A percentile compares a stretch with the other conserved stretches of the same genome.
These are phyloP conservation scores for Odocoileus hemionus DNA, from an alignment of 2,113 vertebrate species.

Conservation along the genomic window DNA sequence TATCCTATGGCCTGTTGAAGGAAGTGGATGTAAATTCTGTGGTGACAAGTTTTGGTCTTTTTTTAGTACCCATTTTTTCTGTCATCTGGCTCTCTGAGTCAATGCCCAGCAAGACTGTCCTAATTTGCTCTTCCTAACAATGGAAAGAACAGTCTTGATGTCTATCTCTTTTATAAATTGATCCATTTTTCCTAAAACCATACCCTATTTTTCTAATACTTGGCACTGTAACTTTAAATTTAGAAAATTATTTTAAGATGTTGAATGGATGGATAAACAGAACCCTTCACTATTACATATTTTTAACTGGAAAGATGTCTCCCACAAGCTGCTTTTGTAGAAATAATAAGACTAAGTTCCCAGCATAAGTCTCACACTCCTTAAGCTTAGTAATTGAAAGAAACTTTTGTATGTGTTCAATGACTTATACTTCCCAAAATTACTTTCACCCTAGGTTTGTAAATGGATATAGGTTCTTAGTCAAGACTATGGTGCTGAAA, in stretches of 20 bases:
- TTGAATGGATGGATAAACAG: neutral
- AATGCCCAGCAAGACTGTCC: conserved; percentile 43
- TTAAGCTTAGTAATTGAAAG: neutral
- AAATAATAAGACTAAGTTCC: conserved; percentile 3
- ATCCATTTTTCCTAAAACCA: conserved; percentile 33
- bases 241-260: neutral
- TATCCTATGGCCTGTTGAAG: neutral
- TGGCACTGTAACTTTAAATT: conserved; percentile 14
- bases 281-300: neutral
- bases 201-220: neutral
- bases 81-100: conserved; percentile 20
- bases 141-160: conserved; percentile 7
- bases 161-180: conserved; percentile 20
- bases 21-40: neutral
- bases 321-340: neutral
- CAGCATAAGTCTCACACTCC: neutral
- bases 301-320: neutral
- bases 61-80: conserved; percentile 7
- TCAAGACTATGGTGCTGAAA: neutral
- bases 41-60: conserved; percentile 9
- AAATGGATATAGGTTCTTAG: neutral
- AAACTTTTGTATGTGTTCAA: neutral
- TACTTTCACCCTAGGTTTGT: neutral
- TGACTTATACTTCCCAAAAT: neutral
- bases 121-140: conserved; percentile 44